phyloP scores from a whole-genome alignment of 2,888 invertebrate genomes.

The Spilarctia lutea region DNA sequence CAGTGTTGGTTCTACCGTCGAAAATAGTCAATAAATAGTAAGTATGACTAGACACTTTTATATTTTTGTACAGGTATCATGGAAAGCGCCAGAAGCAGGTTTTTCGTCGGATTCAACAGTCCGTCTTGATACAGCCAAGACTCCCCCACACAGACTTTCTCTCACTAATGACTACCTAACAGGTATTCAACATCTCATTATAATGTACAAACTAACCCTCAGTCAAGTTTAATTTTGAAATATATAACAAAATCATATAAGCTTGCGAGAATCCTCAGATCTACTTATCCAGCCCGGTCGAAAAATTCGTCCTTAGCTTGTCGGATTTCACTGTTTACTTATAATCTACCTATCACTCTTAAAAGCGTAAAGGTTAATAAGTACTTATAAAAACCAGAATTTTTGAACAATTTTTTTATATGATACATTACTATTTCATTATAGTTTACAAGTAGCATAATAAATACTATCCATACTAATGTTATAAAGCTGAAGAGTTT shows the following conservation, averaged over 20 bases:
- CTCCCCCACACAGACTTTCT: constrained; percentile 80
- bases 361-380: too few relatives aligned
- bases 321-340: background rate
- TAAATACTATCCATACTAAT: too few relatives aligned
- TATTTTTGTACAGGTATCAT: constrained; percentile 69
- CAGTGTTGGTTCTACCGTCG: background rate
- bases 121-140: constrained; percentile 69
- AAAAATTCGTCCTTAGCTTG: background rate
- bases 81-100: constrained; percentile 81
- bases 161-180: constrained; percentile 85
- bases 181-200: constrained; percentile 62
- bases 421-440: background rate
- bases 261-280: background rate
- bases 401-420: background rate
- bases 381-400: too few relatives aligned
- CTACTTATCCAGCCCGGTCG: background rate
- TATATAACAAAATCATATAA: background rate
- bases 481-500: too few relatives aligned
- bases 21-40: background rate
- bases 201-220: background rate
- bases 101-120: constrained; percentile 79
- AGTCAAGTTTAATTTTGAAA: background rate
- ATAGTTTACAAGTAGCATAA: background rate
- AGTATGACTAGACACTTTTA: background rate
- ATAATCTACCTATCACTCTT: background rate